phyloP scores from a whole-genome alignment of 2,797 vertebrate genomes.

The Muraenolepis orangiensis region DNA sequence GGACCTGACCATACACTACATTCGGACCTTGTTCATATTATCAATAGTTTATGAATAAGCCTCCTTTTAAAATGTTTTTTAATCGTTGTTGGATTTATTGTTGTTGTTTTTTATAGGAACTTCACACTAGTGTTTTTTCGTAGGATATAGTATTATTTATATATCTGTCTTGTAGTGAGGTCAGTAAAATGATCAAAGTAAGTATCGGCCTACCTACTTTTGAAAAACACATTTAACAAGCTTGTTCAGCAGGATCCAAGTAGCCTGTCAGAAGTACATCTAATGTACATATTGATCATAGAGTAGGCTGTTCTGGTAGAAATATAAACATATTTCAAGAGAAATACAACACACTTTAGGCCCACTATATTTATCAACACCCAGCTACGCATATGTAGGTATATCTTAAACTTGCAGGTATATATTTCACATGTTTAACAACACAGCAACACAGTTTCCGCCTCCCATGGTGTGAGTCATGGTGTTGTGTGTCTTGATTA shows the following conservation, averaged over 20 bases:
- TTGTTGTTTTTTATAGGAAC: too few relatives aligned
- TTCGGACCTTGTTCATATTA: background rate
- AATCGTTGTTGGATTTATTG: background rate
- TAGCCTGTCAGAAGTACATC: background rate
- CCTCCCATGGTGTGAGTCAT: background rate
- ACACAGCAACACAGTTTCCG: background rate
- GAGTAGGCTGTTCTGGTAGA: background rate
- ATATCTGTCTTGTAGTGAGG: too few relatives aligned
- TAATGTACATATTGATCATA: background rate
- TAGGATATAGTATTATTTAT: too few relatives aligned
- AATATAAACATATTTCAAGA: background rate
- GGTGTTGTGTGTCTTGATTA: background rate
- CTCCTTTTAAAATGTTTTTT: background rate
- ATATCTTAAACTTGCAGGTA: too few relatives aligned
- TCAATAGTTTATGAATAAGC: background rate
- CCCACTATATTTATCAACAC: background rate
- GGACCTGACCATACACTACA: background rate
- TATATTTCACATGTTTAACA: too few relatives aligned
- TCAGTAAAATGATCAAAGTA: too few relatives aligned
- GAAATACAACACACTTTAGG: background rate
- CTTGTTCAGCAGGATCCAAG: background rate
- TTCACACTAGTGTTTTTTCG: too few relatives aligned
- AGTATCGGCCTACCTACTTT: too few relatives aligned
- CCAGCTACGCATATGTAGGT: background rate
- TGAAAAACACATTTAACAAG: too few relatives aligned